These are phyloP conservation scores for Synanthedon formicaeformis DNA, from an alignment of 2,888 invertebrate species.

Conservation along the genomic window DNA sequence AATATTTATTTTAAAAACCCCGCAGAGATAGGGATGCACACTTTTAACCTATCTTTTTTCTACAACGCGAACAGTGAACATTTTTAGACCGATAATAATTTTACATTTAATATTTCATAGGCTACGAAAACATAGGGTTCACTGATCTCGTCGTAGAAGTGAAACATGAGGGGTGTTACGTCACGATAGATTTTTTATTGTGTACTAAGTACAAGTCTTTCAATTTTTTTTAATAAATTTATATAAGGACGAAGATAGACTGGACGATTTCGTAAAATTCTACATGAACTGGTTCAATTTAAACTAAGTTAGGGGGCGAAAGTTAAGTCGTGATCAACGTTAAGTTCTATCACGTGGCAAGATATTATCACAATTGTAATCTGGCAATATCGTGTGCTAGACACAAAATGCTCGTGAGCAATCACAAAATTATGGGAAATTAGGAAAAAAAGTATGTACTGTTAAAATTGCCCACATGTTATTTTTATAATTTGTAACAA, in stretches of 20 bases:
- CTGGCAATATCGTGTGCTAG: slow-evolving; percentile 23
- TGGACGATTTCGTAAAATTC: slow-evolving; percentile 57
- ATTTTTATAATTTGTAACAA: not conserved
- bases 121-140: too few relatives aligned
- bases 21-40: slow-evolving; percentile 15
- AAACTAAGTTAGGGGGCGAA: slow-evolving; percentile 24
- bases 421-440: slow-evolving; percentile 2
- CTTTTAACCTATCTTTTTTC: slow-evolving; percentile 47
- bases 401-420: slow-evolving; percentile 29
- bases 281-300: slow-evolving; percentile 19
- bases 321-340: slow-evolving; percentile 30
- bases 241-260: slow-evolving; percentile 63
- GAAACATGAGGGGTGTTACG: slow-evolving; percentile 13
- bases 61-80: slow-evolving; percentile 29
- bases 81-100: slow-evolving; percentile 17
- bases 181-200: slow-evolving; percentile 31
- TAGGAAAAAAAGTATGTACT: not conserved
- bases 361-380: slow-evolving; percentile 55
- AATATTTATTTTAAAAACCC: slow-evolving; percentile 13
- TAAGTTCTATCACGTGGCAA: slow-evolving; percentile 47
- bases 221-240: too few relatives aligned
- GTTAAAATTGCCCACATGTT: not conserved
- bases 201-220: slow-evolving; percentile 68
- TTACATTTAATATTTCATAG: slow-evolving; percentile 4
- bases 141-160: too few relatives aligned